Percentiles rank a stretch among this genome's conserved stretches.
phyloP scores from a whole-genome alignment of 2,888 invertebrate genomes.

The Diogma glabrata region DNA sequence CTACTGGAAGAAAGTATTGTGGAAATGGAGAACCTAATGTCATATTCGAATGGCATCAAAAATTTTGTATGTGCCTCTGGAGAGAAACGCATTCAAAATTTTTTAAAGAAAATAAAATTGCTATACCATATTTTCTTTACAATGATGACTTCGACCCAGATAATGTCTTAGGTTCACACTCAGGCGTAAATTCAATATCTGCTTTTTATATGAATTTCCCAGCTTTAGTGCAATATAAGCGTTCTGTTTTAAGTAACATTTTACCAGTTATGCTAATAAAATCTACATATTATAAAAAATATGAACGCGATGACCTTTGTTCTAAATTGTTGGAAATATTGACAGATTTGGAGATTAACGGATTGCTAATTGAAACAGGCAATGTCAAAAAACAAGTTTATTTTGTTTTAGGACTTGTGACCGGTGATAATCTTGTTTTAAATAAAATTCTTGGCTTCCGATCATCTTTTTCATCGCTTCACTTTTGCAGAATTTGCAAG shows the following conservation, averaged over 20 bases:
- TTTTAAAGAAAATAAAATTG: background rate
- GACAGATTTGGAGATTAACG: background rate
- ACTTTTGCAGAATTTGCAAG: background rate
- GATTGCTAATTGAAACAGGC: background rate
- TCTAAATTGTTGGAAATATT: background rate
- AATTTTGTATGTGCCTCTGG: slow-evolving; percentile 1
- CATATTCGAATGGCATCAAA: background rate
- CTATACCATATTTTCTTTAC: no score
- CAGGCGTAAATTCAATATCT: background rate
- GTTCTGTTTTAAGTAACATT: background rate
- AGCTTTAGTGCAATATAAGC: background rate
- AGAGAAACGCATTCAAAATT: background rate
- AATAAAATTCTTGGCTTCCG: background rate
- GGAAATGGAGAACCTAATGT: background rate
- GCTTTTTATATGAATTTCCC: background rate
- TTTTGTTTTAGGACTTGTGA: background rate
- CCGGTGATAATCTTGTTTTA: background rate
- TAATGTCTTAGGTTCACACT: background rate
- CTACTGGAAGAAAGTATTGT: background rate
- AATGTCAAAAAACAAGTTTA: background rate
- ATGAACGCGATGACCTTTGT: background rate
- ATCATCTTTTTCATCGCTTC: background rate
- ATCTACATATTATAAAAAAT: background rate
- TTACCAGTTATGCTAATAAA: background rate
- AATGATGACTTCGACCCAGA: background rate